Evolutionary conservation across 2,113 vertebrate species (phyloP), one percentile per base, ranked within the genome.

Genomic region (Toxotes jaculatrix): DNA sequence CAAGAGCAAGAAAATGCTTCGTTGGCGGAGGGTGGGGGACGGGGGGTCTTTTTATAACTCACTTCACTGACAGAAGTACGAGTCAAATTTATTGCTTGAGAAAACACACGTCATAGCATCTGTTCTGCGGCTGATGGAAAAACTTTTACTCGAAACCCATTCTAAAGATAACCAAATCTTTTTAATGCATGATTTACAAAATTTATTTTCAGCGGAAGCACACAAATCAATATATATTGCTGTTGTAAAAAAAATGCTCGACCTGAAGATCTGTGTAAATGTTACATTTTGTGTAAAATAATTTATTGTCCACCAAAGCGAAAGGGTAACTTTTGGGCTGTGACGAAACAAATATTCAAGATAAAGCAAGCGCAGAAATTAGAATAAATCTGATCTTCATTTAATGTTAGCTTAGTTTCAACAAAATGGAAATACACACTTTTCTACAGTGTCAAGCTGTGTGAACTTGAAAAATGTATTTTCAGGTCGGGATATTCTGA

Each of bases 121-220:
- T 83, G 78, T 80, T 83, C 51, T 53, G 42, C 61, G 8, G 65
- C 5, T 36, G 42, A 88, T 53, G 68, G 32, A 40, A 49, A 76
- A 71, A 51, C 51, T 73, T 82, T 73, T 34, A 82, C 21, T 43
- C 9, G 51, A 78, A 75, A 66, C 21, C 40, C 23, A 61, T 55
- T 77, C 27, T 49, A 65, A 62, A 75, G 55, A 84, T 78, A 69
- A 86, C 83, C 42, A 73, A 71, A 62, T 73, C 42, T 62, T 76
- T 89, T 78, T 40, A 72, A 74, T 70, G 70, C 80, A 64, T 62
- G 65, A 80, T 80, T 84, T 84, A 59, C 32, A 53, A 16, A 71
- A 56, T 36, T 34, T 67, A 61, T 70, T 69, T 56, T 62, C 43
- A 23, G 36, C 5, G 36, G 16, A 49, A 23, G 47, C 36, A 53